Evolutionary conservation across 2,888 invertebrate species (phyloP), one percentile per base, ranked within the genome.

Genomic region (Dynastes maya): DNA sequence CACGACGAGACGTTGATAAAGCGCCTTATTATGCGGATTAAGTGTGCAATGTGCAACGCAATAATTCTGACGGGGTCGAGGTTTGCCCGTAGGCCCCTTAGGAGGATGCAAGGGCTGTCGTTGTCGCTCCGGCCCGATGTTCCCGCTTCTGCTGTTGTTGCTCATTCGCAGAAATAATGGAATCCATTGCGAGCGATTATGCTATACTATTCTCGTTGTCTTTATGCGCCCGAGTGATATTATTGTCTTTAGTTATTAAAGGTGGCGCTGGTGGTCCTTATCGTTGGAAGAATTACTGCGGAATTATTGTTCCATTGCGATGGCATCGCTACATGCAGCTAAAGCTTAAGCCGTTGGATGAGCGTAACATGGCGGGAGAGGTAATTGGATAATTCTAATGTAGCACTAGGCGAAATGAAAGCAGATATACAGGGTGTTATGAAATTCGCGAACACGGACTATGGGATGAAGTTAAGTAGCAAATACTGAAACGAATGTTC

Each of bases 21-120:
- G 85, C 83, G 84, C 82, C 86, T 86, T 87, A 87, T 87, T 87
- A 86, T 87, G 84, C 86, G 84, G 85, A 86, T 87, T 87, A 87
- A 86, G 63, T 63, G 63, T 63, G 63, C 63, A 63, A 84, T 84
- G 83, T 83, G 83, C 84, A 83, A 84, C 82, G 84, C 72, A 58
- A 71, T 64, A 71, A 71, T 55, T 71, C 53, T 55, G 71, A 71
- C 71, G 29, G 49, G 55, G 32, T 37, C 32, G 32, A 5, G 32
- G 32, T 37, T 5, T 1, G 32, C 32, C 32, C 32, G 32, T 5
- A 1, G 32, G 32, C 32, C 32, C 32, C 32, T 37, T 8, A 22
- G 53, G 49, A 32, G 75, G 49, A 22, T 58, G 22, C 63, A 16
- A 70, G 32, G 58, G 71, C 45, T 8, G 65, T 67, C 16, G 22